Evolutionary conservation across 1,140 invertebrate genomes (phyloP).

Genomic region (Phymorhynchus buccinoides): DNA sequence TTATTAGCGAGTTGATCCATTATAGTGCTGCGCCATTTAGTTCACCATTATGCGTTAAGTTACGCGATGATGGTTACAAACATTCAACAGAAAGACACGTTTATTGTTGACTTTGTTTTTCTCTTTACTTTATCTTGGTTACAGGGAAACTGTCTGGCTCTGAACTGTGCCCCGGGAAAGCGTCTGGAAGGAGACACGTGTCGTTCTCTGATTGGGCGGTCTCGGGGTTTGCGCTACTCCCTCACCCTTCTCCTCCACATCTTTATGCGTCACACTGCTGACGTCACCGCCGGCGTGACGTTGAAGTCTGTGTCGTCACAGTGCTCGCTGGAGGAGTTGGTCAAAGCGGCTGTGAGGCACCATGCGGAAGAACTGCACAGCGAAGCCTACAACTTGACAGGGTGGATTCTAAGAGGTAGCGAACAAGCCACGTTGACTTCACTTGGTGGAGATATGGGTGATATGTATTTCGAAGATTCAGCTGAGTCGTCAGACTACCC

Average conservation of each 20-base stretch:
- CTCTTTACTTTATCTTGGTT: not conserved
- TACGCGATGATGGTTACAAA: too few relatives aligned
- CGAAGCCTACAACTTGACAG: constrained; percentile 9
- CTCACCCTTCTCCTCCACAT: not conserved
- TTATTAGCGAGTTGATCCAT: too few relatives aligned
- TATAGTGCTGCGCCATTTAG: too few relatives aligned
- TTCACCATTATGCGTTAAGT: too few relatives aligned
- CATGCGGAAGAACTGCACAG: not conserved
- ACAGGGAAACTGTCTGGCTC: not conserved
- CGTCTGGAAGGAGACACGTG: not conserved
- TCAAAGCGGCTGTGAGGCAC: not conserved
- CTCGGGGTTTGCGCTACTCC: not conserved
- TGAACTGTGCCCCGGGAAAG: not conserved
- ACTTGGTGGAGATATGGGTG: not conserved
- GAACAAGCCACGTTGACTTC: not conserved
- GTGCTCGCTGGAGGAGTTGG: constrained; percentile 17
- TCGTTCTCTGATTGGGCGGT: not conserved
- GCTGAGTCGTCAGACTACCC: too few relatives aligned
- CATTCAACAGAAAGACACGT: too few relatives aligned
- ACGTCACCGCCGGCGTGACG: not conserved
- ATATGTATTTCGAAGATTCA: not conserved
- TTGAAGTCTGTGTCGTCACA: not conserved
- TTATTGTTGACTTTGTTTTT: too few relatives aligned
- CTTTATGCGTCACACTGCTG: not conserved
- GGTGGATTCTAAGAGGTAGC: not conserved